phyloP scores from a whole-genome alignment of 2,797 vertebrate species.

The Odontamblyopus rebecca region DNA sequence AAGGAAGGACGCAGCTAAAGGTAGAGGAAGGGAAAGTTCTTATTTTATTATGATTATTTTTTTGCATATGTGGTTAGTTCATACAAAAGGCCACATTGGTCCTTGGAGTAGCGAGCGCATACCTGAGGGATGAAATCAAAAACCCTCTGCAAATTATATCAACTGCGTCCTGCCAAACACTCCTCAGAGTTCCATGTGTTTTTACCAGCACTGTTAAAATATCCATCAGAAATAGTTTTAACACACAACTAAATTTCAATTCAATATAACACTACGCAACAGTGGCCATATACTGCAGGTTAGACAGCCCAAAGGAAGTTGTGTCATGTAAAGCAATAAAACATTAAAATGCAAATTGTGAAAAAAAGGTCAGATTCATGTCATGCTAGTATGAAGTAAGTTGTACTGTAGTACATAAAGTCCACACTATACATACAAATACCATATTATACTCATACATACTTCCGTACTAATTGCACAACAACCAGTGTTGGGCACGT shows the following conservation, averaged over 20 bases:
- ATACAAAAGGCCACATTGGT: conserved; percentile 75
- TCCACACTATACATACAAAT: no score
- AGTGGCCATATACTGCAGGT: conserved; percentile 28
- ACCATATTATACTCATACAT: no score
- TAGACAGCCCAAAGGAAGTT: background rate
- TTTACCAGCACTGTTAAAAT: conserved; percentile 55
- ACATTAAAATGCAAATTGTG: background rate
- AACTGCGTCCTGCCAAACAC: conserved; percentile 64
- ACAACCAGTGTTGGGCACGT: no score
- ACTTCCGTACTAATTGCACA: no score
- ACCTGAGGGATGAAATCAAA: conserved; percentile 79
- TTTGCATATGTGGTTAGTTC: conserved; percentile 66
- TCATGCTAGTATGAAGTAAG: background rate
- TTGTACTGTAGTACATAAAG: background rate
- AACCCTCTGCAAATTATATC: conserved; percentile 76
- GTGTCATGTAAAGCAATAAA: background rate
- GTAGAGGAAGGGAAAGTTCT: conserved; percentile 27
- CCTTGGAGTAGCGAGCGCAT: conserved; percentile 70
- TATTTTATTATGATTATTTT: conserved; percentile 58
- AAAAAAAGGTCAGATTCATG: background rate
- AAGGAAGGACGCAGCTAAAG: conserved; percentile 39
- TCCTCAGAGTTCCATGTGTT: conserved; percentile 70
- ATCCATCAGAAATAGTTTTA: conserved; percentile 52
- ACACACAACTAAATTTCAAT: conserved; percentile 58
- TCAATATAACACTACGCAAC: conserved; percentile 48